Percentiles rank a stretch among this genome's conserved stretches.
phyloP scores from a whole-genome alignment of 2,797 vertebrate genomes.

The Mus spretus region DNA sequence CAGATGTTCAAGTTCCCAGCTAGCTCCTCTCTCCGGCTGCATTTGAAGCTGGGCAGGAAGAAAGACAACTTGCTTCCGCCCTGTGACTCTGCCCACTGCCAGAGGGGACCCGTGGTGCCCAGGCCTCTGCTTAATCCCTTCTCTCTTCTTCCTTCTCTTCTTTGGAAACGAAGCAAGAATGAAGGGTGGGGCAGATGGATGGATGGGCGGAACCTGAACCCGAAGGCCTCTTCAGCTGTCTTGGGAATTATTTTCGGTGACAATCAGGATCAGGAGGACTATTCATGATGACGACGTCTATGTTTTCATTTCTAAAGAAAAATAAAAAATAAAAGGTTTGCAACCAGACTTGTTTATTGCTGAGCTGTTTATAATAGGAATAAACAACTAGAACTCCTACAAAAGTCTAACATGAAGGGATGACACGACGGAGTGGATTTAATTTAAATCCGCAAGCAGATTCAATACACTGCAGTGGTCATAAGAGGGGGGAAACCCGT shows the following conservation, averaged over 20 bases:
- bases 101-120: background rate
- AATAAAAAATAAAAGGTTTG: background rate
- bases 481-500: background rate
- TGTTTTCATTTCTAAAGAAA: conserved; percentile 56
- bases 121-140: background rate
- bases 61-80: background rate
- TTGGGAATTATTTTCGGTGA: background rate
- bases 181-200: background rate
- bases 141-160: background rate
- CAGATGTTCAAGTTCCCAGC: background rate
- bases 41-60: background rate
- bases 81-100: background rate
- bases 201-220: background rate
- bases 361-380: conserved; percentile 3
- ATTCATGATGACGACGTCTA: background rate
- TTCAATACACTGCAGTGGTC: background rate
- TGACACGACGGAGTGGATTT: background rate
- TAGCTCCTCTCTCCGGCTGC: background rate
- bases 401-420: conserved; percentile 41
- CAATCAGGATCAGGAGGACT: background rate
- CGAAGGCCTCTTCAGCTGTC: background rate
- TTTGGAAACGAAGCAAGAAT: background rate
- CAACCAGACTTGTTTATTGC: conserved; percentile 17
- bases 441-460: background rate
- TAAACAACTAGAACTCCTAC: background rate